Evolutionary conservation across 1,140 invertebrate genomes (phyloP).

Genomic region (Pogonomyrmex barbatus): DNA sequence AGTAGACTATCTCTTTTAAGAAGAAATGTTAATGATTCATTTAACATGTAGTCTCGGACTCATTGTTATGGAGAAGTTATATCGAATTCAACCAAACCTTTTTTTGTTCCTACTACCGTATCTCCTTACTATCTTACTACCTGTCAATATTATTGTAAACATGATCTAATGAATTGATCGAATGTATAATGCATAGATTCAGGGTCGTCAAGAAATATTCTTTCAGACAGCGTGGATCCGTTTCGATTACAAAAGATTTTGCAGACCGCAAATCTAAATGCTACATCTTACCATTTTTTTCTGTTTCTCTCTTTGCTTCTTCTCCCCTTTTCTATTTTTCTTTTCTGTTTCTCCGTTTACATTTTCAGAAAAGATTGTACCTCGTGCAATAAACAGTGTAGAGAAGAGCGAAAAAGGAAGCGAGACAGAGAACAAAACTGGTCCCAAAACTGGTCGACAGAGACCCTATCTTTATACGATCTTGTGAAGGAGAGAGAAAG

Average conservation of each 20-base stretch:
- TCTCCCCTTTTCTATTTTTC: neutral
- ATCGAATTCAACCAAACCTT: neutral
- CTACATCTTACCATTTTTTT: conserved; percentile 58
- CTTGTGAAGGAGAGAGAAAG: conserved; percentile 60
- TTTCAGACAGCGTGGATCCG: neutral
- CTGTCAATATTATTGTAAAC: neutral
- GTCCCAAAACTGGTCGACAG: conserved; percentile 77
- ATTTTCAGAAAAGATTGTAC: conserved; percentile 77
- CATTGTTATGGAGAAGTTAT: neutral
- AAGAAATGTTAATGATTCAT: neutral
- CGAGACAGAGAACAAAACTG: neutral
- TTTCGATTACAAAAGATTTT: conserved; percentile 53
- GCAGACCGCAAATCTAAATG: neutral
- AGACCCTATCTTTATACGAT: conserved; percentile 82
- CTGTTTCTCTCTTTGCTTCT: neutral
- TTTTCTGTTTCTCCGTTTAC: neutral
- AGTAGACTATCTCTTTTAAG: neutral
- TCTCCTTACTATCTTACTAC: no score
- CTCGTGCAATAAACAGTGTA: conserved; percentile 75
- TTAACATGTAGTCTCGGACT: neutral
- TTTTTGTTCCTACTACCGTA: neutral
- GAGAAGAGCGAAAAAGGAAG: conserved; percentile 52
- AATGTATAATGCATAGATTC: neutral
- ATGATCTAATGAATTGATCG: neutral
- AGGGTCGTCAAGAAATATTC: neutral